Conservation (phyloP, 2,797 vertebrate genomes). For the Periophthalmus magnuspinnatus region DNA sequence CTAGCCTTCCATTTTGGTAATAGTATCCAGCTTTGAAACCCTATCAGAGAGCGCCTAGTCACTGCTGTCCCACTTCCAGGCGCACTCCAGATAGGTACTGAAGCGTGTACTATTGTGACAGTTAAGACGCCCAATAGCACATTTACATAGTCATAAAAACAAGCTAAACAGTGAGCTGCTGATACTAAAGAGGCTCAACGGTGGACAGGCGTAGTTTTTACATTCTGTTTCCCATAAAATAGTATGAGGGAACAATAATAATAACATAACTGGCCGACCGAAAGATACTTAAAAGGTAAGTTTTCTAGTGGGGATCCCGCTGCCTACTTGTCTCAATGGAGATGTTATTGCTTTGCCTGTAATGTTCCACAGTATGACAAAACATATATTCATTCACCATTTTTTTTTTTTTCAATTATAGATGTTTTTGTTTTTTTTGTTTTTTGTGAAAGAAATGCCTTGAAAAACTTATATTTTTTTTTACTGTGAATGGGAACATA, state of each 20-base stretch:
- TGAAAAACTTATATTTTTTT: no score
- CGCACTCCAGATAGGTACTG: slow-evolving; percentile 11
- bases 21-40: slow-evolving; percentile 55
- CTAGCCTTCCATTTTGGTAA: slow-evolving; percentile 36
- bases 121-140: slow-evolving; percentile 8
- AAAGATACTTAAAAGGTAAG: not conserved
- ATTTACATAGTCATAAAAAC: slow-evolving; percentile 24
- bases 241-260: not conserved
- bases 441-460: no score
- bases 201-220: not conserved
- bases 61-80: slow-evolving; percentile 30
- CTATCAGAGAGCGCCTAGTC: slow-evolving; percentile 41
- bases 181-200: slow-evolving; percentile 14
- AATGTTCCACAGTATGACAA: no score
- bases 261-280: not conserved
- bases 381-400: no score
- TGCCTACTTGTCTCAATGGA: no score
- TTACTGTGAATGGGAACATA: no score
- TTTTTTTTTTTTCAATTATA: no score
- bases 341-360: no score
- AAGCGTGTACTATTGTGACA: slow-evolving; percentile 22
- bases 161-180: slow-evolving; percentile 36
- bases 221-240: not conserved
- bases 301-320: no score
- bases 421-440: no score